Conservation (phyloP, 2,888 invertebrate genomes). For the Notodonta ziczac region DNA sequence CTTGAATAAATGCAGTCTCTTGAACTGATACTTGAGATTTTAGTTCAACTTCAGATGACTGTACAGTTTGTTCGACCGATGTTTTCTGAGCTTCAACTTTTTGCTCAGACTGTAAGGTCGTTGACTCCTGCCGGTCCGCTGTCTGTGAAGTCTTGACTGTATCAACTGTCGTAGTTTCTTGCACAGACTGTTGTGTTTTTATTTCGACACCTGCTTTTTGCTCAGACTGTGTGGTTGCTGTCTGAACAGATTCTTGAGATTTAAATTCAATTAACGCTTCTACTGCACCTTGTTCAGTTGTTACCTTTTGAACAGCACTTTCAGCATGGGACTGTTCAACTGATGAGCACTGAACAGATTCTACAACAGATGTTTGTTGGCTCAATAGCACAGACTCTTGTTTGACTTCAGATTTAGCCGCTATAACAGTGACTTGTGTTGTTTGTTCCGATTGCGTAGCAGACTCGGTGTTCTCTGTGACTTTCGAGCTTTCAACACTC, state of each 20-base stretch:
- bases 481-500: slow-evolving; percentile 56
- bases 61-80: slow-evolving; percentile 6
- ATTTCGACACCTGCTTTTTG: slow-evolving; percentile 7
- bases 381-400: slow-evolving; percentile 32
- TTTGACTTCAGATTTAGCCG: slow-evolving; percentile 45
- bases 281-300: slow-evolving; percentile 34
- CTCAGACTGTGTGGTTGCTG: slow-evolving; percentile 17
- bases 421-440: slow-evolving; percentile 53
- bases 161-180: slow-evolving; percentile 31
- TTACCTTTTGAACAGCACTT: slow-evolving; percentile 18
- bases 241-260: slow-evolving; percentile 16
- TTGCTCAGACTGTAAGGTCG: not conserved
- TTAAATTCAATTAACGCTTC: slow-evolving; percentile 31
- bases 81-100: not conserved
- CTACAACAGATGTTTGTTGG: slow-evolving; percentile 23
- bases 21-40: slow-evolving; percentile 20
- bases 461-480: slow-evolving; percentile 52
- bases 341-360: slow-evolving; percentile 19
- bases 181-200: slow-evolving; percentile 18
- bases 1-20: slow-evolving; percentile 15
- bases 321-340: slow-evolving; percentile 22
- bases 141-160: not conserved
- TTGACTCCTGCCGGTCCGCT: not conserved
- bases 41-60: slow-evolving; percentile 25
- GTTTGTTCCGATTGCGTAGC: slow-evolving; percentile 50